A percentile compares a stretch with the other conserved stretches of the same genome.
These are phyloP conservation scores for Pimephales promelas DNA, from an alignment of 2,113 vertebrate species.

Conservation along the genomic window DNA sequence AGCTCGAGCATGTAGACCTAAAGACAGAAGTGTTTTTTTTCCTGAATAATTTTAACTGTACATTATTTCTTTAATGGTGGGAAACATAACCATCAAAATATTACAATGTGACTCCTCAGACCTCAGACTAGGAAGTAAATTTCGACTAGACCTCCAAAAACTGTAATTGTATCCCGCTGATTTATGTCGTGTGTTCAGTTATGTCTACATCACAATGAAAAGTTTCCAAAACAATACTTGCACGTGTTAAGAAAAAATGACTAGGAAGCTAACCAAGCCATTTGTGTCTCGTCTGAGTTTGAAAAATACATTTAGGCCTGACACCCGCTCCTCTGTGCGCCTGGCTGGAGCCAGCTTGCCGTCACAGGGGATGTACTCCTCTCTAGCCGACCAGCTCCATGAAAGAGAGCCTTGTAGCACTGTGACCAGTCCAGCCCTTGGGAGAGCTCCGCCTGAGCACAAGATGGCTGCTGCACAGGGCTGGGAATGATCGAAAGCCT, in stretches of 20 bases:
- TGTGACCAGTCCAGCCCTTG: constrained; percentile 43
- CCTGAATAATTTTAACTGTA: too few relatives aligned
- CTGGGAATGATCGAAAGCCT: background rate
- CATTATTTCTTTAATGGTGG: too few relatives aligned
- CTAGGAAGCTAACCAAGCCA: background rate
- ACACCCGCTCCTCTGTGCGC: constrained; percentile 41
- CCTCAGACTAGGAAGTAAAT: background rate
- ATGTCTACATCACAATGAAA: background rate
- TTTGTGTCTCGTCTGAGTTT: constrained; percentile 1
- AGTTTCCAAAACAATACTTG: background rate
- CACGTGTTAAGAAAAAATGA: constrained; percentile 4
- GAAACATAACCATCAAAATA: background rate
- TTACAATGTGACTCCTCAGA: background rate
- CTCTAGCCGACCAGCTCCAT: constrained; percentile 17
- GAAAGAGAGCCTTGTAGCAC: constrained; percentile 51
- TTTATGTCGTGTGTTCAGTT: background rate
- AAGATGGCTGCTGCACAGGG: constrained; percentile 44
- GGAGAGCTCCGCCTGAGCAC: constrained; percentile 22
- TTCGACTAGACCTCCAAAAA: background rate
- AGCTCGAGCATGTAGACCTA: too few relatives aligned
- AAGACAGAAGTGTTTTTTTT: too few relatives aligned
- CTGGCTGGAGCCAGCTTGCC: constrained; percentile 39
- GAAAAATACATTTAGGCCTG: constrained; percentile 24
- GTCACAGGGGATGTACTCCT: constrained; percentile 36
- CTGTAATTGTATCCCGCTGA: background rate